Base-by-base conservation (phyloP, 2,888 invertebrate genomes). In the Psylliodes chrysocephalus region DNA sequence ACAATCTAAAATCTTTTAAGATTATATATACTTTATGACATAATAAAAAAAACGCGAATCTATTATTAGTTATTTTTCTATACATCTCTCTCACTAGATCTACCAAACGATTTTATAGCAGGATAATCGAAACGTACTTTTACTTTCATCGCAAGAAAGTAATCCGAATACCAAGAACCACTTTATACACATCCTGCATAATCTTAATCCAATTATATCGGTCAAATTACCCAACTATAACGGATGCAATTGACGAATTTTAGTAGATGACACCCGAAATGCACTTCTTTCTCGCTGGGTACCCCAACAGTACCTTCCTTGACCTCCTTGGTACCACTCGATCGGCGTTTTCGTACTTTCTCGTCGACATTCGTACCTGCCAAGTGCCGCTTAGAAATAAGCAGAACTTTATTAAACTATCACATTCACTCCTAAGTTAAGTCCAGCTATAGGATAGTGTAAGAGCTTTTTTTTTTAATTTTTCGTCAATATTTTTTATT, bases 301-400 rank as follows among this genome's bases (percentile, higher is more conserved):
- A 66, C 66, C n/a, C n/a, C 62, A 49, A 54, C 52, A 61, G 60
- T 64, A 71, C 76, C 75, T 76, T 79, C 80, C 81, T 80, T 80
- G 81, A 81, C 81, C 80, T 78, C 76, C 75, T 77, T 79, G 78
- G 71, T 72, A 72, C 71, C 76, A 73, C 75, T 79, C 78, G 77
- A 67, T 68, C n/a, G 51, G 54, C 30, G 49, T 61, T 63, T 51
- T 69, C 68, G 66, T 71, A 66, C 69, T 61, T 67, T 75, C 75
- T 78, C 77, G 76, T 72, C 73, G 70, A 71, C 75, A 67, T 70
- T 75, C 82, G 82, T 82, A 33, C 18, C 81, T 80, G 79, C 81
- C 81, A 81, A 80, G 78, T 71, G 73, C n/a, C 71, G 77, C 79
- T 80, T 78, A 81, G 81, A 82, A 82, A 82, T 82, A 82, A 82